Percentiles rank a stretch among this genome's conserved stretches.
phyloP scores from a whole-genome alignment of 2,888 invertebrate genomes.

The Argynnis bischoffii region DNA sequence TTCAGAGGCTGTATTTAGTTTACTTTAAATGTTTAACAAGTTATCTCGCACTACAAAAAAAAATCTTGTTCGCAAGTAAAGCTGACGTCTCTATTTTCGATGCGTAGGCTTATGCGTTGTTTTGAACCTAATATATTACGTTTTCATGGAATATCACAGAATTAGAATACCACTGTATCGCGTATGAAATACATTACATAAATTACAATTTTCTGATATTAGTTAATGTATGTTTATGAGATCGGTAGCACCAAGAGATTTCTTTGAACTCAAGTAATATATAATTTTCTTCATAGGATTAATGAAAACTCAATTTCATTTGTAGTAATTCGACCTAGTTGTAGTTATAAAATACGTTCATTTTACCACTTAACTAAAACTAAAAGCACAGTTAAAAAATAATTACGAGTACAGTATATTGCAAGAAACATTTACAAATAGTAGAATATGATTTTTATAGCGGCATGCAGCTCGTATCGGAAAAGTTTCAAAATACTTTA shows the following conservation, averaged over 20 bases:
- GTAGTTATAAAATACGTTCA: constrained; percentile 26
- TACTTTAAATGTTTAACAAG: no score
- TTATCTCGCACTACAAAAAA: background rate
- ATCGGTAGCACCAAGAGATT: background rate
- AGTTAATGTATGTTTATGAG: constrained; percentile 1
- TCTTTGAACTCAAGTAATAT: constrained; percentile 11
- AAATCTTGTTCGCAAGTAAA: background rate
- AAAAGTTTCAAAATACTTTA: constrained; percentile 42
- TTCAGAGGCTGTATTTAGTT: no score
- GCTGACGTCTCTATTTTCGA: background rate
- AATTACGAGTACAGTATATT: constrained; percentile 35
- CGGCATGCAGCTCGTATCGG: constrained; percentile 35
- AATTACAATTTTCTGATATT: no score
- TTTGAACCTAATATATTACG: background rate
- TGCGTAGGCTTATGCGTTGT: background rate
- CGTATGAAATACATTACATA: no score
- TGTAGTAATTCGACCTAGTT: constrained; percentile 24
- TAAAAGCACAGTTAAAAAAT: constrained; percentile 35
- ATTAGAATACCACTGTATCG: no score
- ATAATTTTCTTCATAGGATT: constrained; percentile 15
- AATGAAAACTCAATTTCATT: constrained; percentile 18
- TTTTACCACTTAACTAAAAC: constrained; percentile 33
- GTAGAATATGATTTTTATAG: constrained; percentile 41
- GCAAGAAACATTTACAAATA: constrained; percentile 42
- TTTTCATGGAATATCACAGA: no score